Evolutionary conservation across 64 coral and sea anemone genomes (phyloP).

Genomic region (Stichodactyla helianthus): DNA sequence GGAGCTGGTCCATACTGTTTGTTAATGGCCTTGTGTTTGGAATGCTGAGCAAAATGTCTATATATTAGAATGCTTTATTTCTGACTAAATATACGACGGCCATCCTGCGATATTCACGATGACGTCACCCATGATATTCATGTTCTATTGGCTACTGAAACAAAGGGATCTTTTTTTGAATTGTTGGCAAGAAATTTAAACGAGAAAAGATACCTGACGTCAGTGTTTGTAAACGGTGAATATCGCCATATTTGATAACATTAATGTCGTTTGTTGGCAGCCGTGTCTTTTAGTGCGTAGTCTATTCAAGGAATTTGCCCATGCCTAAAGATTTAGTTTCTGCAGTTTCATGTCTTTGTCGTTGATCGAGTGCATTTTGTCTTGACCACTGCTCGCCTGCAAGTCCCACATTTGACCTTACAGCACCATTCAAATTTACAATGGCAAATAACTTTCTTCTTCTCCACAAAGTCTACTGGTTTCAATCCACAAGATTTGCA

Average conservation of each 20-base stretch:
- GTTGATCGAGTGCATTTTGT: background rate
- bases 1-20: background rate
- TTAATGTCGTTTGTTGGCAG: too few relatives aligned
- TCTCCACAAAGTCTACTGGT: background rate
- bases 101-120: background rate
- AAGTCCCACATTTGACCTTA: conserved; percentile 32
- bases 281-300: too few relatives aligned
- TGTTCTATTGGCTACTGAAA: too few relatives aligned
- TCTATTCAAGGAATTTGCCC: background rate
- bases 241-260: too few relatives aligned
- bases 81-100: background rate
- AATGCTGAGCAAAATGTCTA: background rate
- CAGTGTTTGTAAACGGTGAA: too few relatives aligned
- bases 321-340: background rate
- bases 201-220: too few relatives aligned
- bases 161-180: too few relatives aligned
- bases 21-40: background rate
- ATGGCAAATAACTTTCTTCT: conserved; percentile 26
- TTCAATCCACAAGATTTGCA: conserved; percentile 46
- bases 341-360: background rate
- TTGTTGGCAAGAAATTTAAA: too few relatives aligned
- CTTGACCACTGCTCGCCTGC: background rate
- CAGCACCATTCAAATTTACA: conserved; percentile 84
- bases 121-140: too few relatives aligned
- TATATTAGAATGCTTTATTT: background rate